Conservation (phyloP, 2,113 vertebrate genomes). For the Xenus cinereus region DNA sequence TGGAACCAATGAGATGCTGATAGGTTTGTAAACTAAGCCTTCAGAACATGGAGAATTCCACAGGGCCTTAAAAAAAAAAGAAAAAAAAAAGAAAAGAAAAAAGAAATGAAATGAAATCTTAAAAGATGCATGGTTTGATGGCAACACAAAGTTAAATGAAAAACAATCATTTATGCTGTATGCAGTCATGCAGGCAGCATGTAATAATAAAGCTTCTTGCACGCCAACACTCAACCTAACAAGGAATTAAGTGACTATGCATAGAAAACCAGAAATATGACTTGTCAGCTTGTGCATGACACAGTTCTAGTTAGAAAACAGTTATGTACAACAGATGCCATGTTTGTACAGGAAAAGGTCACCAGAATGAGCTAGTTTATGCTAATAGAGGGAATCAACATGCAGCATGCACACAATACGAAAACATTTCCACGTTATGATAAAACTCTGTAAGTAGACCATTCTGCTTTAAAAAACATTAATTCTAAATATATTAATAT, state of each 20-base stretch:
- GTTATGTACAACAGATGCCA: neutral
- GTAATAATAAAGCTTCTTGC: neutral
- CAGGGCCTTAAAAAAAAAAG: conserved; percentile 75
- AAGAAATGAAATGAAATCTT: conserved; percentile 64
- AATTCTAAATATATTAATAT: neutral
- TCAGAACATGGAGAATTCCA: conserved; percentile 80
- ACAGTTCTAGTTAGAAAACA: neutral
- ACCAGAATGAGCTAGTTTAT: neutral
- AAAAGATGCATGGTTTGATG: conserved; percentile 43
- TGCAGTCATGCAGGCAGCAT: neutral
- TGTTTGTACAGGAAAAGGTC: neutral
- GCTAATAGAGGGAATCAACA: neutral
- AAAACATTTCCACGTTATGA: neutral
- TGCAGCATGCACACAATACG: neutral
- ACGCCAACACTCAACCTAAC: neutral
- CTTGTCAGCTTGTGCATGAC: neutral
- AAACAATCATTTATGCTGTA: neutral
- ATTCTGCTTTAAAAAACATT: neutral
- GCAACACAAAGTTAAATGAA: conserved; percentile 40
- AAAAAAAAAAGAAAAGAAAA: conserved; percentile 48
- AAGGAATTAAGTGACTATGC: neutral
- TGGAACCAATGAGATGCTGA: conserved; percentile 75
- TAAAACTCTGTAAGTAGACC: neutral
- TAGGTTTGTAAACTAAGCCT: conserved; percentile 78
- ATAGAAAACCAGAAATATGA: neutral